phyloP scores from a whole-genome alignment of 2,797 vertebrate genomes.

The Sebastes trivittatus region DNA sequence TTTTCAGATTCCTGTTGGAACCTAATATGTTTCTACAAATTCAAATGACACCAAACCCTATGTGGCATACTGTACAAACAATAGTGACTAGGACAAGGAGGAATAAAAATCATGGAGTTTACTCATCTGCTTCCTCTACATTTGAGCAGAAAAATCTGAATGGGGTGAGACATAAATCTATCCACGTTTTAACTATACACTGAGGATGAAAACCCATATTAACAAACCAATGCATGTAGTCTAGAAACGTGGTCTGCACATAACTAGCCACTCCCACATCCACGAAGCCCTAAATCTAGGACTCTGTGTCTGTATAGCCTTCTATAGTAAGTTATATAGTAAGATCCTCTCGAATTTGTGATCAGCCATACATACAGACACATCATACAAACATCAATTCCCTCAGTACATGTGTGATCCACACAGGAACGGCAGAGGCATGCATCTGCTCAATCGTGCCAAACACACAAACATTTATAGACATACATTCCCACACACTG shows the following conservation, averaged over 20 bases:
- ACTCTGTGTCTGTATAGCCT: neutral
- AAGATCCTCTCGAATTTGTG: neutral
- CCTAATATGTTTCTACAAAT: no score
- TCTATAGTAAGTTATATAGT: constrained; percentile 1
- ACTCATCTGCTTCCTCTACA: neutral
- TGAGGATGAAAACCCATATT: neutral
- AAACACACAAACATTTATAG: neutral
- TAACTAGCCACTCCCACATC: neutral
- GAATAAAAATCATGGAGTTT: neutral
- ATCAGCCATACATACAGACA: neutral
- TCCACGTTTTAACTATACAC: neutral
- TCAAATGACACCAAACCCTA: neutral
- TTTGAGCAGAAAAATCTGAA: neutral
- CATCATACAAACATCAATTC: neutral
- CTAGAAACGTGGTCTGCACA: neutral
- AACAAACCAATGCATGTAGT: neutral
- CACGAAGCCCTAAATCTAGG: neutral
- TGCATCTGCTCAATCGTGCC: neutral
- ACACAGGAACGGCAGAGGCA: neutral
- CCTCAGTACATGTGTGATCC: neutral
- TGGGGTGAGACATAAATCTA: neutral
- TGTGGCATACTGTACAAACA: neutral
- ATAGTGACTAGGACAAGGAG: neutral
- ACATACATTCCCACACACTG: neutral
- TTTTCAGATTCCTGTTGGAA: neutral